phyloP scores from a whole-genome alignment of 2,888 invertebrate genomes.

The Drosophila borealis region DNA sequence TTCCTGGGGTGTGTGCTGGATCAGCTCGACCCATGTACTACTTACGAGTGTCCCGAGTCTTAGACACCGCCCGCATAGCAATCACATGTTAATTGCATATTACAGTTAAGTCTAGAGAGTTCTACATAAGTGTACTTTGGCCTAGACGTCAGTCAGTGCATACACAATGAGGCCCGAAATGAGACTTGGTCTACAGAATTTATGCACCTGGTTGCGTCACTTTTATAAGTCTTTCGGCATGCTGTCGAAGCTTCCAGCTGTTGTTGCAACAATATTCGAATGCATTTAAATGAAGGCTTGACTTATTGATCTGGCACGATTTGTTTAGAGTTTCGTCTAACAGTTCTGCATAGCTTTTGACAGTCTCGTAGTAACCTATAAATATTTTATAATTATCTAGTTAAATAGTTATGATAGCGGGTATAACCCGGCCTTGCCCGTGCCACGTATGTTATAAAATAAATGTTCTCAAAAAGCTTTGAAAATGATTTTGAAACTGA shows the following conservation, averaged over 20 bases:
- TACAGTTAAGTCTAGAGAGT: conserved; percentile 53
- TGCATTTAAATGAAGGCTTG: no score
- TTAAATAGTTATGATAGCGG: no score
- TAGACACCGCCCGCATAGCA: conserved; percentile 52
- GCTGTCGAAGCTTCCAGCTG: not conserved
- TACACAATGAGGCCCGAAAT: conserved; percentile 20
- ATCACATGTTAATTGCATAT: conserved; percentile 54
- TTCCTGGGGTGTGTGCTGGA: conserved; percentile 20
- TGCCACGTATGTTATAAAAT: no score
- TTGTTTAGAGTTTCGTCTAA: no score
- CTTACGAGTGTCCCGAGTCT: conserved; percentile 8
- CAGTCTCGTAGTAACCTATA: no score
- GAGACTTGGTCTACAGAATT: not conserved
- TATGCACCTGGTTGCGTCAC: conserved; percentile 17
- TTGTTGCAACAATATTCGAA: not conserved
- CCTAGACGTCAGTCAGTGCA: conserved; percentile 18
- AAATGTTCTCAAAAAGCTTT: no score
- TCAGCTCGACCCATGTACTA: not conserved
- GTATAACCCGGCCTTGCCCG: no score
- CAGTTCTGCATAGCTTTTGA: no score
- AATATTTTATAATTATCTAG: no score
- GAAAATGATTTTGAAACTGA: no score
- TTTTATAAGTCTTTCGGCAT: not conserved
- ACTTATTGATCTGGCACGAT: no score
- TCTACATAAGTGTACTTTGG: conserved; percentile 21